A percentile compares a stretch with the other conserved stretches of the same genome.
Evolutionary conservation across 2,113 vertebrate genomes (phyloP).

Genomic region (Apistogramma diplotaenia): DNA sequence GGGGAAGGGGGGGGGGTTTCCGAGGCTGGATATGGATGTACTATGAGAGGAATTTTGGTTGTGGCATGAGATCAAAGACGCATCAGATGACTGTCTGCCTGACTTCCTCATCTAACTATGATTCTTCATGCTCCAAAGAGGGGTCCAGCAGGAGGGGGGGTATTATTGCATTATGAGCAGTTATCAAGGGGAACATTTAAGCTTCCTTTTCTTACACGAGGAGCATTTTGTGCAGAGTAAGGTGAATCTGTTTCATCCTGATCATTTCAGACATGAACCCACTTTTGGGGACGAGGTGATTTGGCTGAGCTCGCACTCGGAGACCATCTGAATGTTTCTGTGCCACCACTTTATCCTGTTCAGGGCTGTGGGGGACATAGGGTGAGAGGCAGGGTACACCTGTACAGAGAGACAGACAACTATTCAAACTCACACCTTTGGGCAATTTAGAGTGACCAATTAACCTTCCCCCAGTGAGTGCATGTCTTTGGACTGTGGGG

Average conservation of each 20-base stretch:
- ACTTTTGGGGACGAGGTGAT: background rate
- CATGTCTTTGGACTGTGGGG: too few relatives aligned
- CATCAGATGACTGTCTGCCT: background rate
- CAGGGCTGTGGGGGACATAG: too few relatives aligned
- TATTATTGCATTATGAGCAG: background rate
- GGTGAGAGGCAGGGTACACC: too few relatives aligned
- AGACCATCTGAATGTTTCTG: background rate
- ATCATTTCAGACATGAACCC: background rate
- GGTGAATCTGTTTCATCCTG: background rate
- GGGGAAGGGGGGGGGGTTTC: fast-evolving
- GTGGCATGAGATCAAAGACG: background rate
- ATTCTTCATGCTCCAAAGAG: background rate
- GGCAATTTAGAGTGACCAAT: too few relatives aligned
- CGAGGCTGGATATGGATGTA: background rate
- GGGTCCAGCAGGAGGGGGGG: background rate
- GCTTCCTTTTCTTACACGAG: background rate
- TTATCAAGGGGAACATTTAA: background rate
- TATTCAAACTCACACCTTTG: too few relatives aligned
- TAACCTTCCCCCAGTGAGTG: too few relatives aligned
- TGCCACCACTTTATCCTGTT: too few relatives aligned
- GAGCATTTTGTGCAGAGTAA: background rate
- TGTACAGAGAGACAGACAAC: too few relatives aligned
- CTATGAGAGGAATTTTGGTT: background rate
- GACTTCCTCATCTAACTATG: background rate
- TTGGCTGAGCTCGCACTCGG: background rate